Evolutionary conservation across 2,797 vertebrate species (phyloP).

Genomic region (Tarsius wallacei): DNA sequence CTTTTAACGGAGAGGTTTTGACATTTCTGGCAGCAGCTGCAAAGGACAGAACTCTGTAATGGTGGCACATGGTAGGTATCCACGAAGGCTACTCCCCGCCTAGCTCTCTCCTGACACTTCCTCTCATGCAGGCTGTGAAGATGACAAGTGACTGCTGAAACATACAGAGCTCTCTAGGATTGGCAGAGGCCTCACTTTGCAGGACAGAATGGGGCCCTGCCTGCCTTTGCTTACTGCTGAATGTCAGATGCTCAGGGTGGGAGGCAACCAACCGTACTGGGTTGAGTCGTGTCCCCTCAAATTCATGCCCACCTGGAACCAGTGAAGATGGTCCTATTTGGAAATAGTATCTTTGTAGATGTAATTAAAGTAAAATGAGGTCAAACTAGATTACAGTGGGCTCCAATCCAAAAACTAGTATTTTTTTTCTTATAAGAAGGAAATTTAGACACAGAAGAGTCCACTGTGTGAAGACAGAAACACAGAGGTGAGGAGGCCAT

Average conservation of each 20-base stretch:
- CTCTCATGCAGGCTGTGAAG: no score
- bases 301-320: background rate
- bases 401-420: background rate
- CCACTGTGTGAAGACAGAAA: background rate
- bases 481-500: background rate
- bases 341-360: background rate
- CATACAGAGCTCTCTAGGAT: background rate
- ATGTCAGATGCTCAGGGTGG: background rate
- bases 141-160: background rate
- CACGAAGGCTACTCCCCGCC: background rate
- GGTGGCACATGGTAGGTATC: background rate
- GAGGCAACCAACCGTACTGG: no score
- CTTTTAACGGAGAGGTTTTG: background rate
- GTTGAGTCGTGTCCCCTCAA: background rate
- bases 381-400: background rate
- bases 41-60: background rate
- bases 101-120: rapidly evolving
- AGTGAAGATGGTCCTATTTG: background rate
- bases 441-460: background rate
- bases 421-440: background rate
- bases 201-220: background rate
- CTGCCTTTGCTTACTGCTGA: background rate
- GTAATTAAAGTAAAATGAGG: background rate
- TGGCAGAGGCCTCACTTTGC: background rate
- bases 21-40: background rate